phyloP scores from a whole-genome alignment of 2,113 vertebrate genomes.

The Eulemur rufifrons region DNA sequence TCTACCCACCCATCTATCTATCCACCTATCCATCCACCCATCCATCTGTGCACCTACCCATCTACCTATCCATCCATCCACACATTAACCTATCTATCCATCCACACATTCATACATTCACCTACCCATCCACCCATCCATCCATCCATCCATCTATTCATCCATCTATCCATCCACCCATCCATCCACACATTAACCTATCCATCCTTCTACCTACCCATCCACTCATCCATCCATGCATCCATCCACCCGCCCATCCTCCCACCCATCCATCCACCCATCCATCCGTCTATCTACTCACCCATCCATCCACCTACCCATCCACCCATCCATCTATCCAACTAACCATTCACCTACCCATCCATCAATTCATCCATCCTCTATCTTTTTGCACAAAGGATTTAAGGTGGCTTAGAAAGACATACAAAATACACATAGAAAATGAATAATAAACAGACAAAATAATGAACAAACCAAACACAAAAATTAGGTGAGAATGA shows the following conservation, averaged over 20 bases:
- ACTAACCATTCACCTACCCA: not conserved
- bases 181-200: not conserved
- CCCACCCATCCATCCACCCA: not conserved
- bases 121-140: not conserved
- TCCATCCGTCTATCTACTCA: not conserved
- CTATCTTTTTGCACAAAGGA: not conserved
- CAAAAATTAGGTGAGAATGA: not conserved
- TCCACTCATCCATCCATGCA: not conserved
- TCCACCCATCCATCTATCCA: not conserved
- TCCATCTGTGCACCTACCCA: not conserved
- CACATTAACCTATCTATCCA: not conserved
- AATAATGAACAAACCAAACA: not conserved
- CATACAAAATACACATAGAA: rapidly evolving
- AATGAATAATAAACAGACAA: not conserved
- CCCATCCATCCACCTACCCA: too few species aligned
- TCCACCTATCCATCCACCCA: not conserved
- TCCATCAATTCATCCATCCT: not conserved
- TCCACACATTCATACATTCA: not conserved
- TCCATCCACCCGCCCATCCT: not conserved
- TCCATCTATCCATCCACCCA: not conserved
- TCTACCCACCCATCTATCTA: too few species aligned
- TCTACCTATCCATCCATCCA: not conserved
- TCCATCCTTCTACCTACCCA: not conserved
- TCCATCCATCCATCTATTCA: not conserved
- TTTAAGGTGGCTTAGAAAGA: not conserved